Conservation (phyloP, 2,888 invertebrate genomes). For the Harpalus rubripes region DNA sequence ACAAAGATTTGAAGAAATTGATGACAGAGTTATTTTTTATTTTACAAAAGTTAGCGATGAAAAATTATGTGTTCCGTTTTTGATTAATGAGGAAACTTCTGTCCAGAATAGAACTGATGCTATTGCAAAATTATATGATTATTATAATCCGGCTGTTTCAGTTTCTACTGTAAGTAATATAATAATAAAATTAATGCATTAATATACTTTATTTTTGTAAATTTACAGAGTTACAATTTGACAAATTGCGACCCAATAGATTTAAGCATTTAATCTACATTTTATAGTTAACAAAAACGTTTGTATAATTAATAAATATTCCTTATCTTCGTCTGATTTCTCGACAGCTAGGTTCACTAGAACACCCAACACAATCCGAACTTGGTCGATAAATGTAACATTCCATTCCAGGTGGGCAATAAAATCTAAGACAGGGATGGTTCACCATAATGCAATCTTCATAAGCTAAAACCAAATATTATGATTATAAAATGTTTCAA, state of each 20-base stretch:
- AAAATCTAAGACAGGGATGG: constrained; percentile 72
- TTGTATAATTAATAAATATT: constrained; percentile 10
- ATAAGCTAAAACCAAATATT: constrained; percentile 72
- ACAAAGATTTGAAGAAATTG: constrained; percentile 79
- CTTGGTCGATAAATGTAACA: constrained; percentile 71
- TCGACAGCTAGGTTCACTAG: constrained; percentile 48
- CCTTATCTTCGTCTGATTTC: not conserved
- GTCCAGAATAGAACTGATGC: constrained; percentile 79
- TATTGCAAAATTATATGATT: constrained; percentile 81
- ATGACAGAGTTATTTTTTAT: constrained; percentile 78
- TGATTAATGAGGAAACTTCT: constrained; percentile 77
- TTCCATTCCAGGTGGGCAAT: constrained; percentile 73
- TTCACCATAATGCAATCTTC: constrained; percentile 71
- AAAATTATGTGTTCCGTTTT: constrained; percentile 78
- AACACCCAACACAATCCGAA: constrained; percentile 45
- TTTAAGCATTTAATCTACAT: constrained; percentile 19
- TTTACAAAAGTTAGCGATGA: constrained; percentile 78
- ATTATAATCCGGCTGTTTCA: constrained; percentile 81
- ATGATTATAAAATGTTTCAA: not conserved
- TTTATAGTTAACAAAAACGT: not conserved
- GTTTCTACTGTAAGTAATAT: constrained; percentile 78
- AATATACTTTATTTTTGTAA: not conserved
- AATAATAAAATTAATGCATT: not conserved
- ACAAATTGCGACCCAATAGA: constrained; percentile 17
- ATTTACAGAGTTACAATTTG: constrained; percentile 33